phyloP scores from a whole-genome alignment of 2,888 invertebrate species.

The Melieria picta region DNA sequence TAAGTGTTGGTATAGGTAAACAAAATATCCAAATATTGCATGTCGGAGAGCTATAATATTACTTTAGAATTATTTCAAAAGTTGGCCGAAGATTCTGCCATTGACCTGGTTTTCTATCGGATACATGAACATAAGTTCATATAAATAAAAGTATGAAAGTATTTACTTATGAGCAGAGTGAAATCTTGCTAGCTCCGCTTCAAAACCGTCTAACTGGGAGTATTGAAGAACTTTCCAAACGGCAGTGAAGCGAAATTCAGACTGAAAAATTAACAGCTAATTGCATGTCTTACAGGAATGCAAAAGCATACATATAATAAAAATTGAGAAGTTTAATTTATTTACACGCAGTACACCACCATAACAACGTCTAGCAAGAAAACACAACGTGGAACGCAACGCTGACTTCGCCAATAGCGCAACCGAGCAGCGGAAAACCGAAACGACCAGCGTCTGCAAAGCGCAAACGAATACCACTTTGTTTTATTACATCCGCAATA shows the following conservation, averaged over 20 bases:
- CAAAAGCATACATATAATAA: not conserved
- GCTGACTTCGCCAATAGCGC: not conserved
- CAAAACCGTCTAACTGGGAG: no score
- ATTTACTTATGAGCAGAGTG: no score
- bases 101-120: no score
- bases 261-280: not conserved
- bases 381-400: not conserved
- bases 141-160: no score
- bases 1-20: no score
- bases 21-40: no score
- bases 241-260: not conserved
- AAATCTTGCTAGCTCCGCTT: no score
- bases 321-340: not conserved
- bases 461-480: slow-evolving; percentile 3
- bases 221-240: no score
- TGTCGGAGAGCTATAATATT: no score
- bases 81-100: no score
- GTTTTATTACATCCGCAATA: slow-evolving; percentile 7
- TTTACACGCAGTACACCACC: not conserved
- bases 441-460: not conserved
- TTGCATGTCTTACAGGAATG: slow-evolving; percentile 1
- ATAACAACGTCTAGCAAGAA: not conserved
- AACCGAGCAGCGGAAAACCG: not conserved
- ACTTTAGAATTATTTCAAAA: no score
- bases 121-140: no score